phyloP scores from a whole-genome alignment of 2,113 vertebrate genomes.

The Coracopsis vasa region DNA sequence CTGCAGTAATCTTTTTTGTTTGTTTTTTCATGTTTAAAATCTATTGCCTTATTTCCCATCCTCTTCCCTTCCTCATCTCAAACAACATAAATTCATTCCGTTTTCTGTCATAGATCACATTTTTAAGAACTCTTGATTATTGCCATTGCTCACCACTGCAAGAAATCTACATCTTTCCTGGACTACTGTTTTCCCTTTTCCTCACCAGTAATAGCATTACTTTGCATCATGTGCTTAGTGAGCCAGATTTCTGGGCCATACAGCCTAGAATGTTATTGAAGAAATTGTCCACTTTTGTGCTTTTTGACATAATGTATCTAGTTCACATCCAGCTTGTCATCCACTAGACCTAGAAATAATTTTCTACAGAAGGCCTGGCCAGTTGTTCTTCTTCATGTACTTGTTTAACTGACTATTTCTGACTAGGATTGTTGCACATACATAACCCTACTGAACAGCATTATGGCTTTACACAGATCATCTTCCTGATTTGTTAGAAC shows the following conservation, averaged over 20 bases:
- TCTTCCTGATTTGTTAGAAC: background rate
- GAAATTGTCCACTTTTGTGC: background rate
- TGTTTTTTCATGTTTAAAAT: slow-evolving; percentile 14
- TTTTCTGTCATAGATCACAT: slow-evolving; percentile 20
- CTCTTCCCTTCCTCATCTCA: background rate
- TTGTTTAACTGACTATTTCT: background rate
- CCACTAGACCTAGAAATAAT: background rate
- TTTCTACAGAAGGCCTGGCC: background rate
- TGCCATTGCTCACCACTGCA: background rate
- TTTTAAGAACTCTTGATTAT: background rate
- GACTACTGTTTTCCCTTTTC: background rate
- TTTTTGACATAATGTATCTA: background rate
- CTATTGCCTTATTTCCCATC: background rate
- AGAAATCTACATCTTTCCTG: background rate
- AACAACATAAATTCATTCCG: background rate
- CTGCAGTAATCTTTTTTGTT: background rate
- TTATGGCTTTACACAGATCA: background rate
- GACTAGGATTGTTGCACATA: background rate
- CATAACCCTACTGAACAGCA: accelerated
- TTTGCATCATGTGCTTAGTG: background rate
- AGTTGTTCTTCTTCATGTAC: background rate
- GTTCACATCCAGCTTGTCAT: background rate
- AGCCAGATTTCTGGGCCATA: background rate
- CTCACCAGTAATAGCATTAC: background rate
- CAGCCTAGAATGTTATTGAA: background rate